A percentile compares a stretch with the other conserved stretches of the same genome.
Conservation (phyloP, 2,113 vertebrate genomes). For the Amblyopsis rosae region DNA sequence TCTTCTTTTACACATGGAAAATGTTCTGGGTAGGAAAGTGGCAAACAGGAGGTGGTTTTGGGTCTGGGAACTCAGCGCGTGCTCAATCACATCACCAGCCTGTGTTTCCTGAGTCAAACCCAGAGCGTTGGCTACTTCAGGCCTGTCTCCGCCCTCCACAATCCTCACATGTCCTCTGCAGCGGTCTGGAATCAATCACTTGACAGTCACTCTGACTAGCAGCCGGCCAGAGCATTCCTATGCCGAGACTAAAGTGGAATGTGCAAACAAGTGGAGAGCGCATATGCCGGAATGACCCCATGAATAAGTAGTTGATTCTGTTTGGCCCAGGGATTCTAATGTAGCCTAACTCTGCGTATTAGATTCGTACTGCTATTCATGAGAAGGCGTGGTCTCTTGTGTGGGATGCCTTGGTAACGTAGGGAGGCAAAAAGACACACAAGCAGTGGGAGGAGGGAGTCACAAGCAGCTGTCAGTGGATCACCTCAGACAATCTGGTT, state of each 20-base stretch:
- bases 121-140: not conserved
- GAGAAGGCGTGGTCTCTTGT: not conserved
- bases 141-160: not conserved
- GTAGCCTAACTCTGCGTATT: not conserved
- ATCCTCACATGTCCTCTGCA: not conserved
- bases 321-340: not conserved
- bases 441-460: too few species aligned
- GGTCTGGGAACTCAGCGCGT: slow-evolving; percentile 40
- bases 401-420: too few species aligned
- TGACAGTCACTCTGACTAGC: not conserved
- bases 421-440: too few species aligned
- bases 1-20: slow-evolving; percentile 6
- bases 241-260: slow-evolving; percentile 2
- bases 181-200: slow-evolving; percentile 17
- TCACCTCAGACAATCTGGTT: too few species aligned
- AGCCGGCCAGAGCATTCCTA: slow-evolving; percentile 5
- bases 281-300: not conserved
- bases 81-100: slow-evolving; percentile 57
- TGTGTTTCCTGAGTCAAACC: slow-evolving; percentile 30
- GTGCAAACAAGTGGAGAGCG: slow-evolving; percentile 14
- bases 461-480: too few species aligned
- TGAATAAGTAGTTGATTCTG: slow-evolving; percentile 3
- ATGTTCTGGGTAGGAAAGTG: slow-evolving; percentile 27
- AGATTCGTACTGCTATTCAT: not conserved
- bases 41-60: slow-evolving; percentile 66